Percentiles rank a stretch among this genome's conserved stretches.
Conservation (phyloP, 2,113 vertebrate species). For the Pipra filicauda region DNA sequence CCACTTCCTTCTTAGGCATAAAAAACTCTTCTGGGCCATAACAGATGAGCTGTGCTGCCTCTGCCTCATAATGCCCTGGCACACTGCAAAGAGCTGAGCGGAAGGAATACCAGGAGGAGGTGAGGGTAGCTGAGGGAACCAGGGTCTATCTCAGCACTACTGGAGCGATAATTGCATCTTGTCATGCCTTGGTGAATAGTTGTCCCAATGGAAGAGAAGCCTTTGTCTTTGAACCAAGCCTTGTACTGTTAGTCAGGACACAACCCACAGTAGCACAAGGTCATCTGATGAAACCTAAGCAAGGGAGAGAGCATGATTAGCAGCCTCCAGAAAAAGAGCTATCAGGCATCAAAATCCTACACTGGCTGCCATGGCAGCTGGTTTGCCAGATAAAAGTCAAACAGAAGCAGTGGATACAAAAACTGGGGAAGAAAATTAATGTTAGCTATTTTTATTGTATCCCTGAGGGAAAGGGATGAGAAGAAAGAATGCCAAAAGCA, state of each 20-base stretch:
- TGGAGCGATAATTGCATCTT: rapidly evolving
- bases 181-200: background rate
- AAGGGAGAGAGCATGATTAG: background rate
- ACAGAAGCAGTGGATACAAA: background rate
- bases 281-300: background rate
- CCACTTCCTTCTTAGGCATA: background rate
- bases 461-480: background rate
- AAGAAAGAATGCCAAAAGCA: slow-evolving; percentile 29
- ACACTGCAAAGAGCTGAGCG: background rate
- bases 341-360: background rate
- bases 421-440: background rate
- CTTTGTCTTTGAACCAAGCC: background rate
- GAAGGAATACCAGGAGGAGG: background rate
- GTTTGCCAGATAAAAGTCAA: background rate
- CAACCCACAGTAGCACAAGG: background rate
- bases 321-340: background rate
- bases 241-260: background rate
- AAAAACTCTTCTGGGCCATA: background rate
- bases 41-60: background rate
- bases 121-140: background rate
- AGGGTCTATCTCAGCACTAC: background rate
- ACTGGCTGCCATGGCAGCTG: background rate
- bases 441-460: slow-evolving; percentile 25
- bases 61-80: background rate
- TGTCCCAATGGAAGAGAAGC: background rate